Base-by-base conservation (phyloP, 2,888 invertebrate genomes). In the Tryphoninae sp. region DNA sequence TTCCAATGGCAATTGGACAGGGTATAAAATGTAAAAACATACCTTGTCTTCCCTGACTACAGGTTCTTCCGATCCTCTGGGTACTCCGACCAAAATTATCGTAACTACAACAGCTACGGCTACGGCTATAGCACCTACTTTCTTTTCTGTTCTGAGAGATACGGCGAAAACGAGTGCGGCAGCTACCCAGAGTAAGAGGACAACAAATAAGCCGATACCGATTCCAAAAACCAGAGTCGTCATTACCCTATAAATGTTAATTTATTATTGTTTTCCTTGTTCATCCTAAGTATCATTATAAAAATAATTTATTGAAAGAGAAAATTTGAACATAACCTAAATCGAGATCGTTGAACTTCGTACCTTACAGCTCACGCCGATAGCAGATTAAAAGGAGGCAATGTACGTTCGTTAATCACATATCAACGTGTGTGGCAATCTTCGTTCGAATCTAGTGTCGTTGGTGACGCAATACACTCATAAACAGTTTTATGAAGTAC, bases 131-230 rank as follows among this genome's bases (percentile, higher is more conserved):
- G 94, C 94, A 73, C 95, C 95, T 81, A 95, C 91, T 88, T 93
- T 94, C 90, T 94, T 95, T 84, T 95, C 94, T 55, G 95, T 94
- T 87, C 94, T 94, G 61, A 95, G 92, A 1, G 95, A 94, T 71
- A 95, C 92, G 88, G 95, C 94, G 87, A 95, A 95, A 86, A 95
- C 89, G 86, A 95, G 89, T 53, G 95, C 91, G 45, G 95, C 94
- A 78, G 94, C 87, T 84, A 94, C 93, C 95, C 96, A 96, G 86
- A 95, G 89, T 78, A 94, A 91, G 82, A 95, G 93, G 87, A 96
- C 91, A 86, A 95, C 92, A 89, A 96, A 95, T 81, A 95, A 93
- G 86, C 96, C 96, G 84, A 95, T 92, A 88, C 96, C 96, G 87
- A 95, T 93, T 76, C 92, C 92, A 86, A 92, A 90, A 80, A 92